Evolutionary conservation across 2,113 vertebrate species (phyloP), one percentile per base, ranked within the genome.

Genomic region (Chascanopsetta lugubris): DNA sequence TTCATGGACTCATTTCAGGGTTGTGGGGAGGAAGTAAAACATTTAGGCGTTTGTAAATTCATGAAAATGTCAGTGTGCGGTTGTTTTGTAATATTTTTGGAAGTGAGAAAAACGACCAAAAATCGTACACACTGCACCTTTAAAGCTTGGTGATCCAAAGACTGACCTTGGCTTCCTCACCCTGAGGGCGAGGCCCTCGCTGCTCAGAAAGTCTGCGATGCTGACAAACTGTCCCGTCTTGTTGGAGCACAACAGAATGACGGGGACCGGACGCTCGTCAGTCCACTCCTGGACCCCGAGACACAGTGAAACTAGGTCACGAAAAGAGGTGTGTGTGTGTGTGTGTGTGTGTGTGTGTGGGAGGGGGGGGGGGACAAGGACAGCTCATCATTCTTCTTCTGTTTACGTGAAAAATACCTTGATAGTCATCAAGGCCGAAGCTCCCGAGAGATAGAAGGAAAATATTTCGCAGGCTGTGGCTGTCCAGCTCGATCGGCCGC

Each of bases 381-480:
- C n/a, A n/a, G n/a, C n/a, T n/a, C n/a, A n/a, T n/a, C n/a, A n/a
- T n/a, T n/a, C n/a, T n/a, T n/a, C n/a, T n/a, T n/a, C n/a, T n/a
- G n/a, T n/a, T n/a, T n/a, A n/a, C n/a, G 48, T 57, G n/a, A 10
- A 13, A 42, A 42, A 76, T n/a, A 98, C 96, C 94, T 96, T 93
- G 63, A 95, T 61, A 15, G 92, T 85, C 45, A 98, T 78, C 40
- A 86, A 78, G 4, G 93, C 95, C 15, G 85, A 66, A 21, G 91
- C 89, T 65, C 94, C 94, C 0, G 80, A 92, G 25, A 99, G 85
- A 67, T 92, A 94, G 76, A 79, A 60, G 12, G 93, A 91, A 59
- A 97, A 87, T 49, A 83, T 86, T 40, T 99, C 95, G 70, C 94
- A 96, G 6, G 94, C 94, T 45, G 97, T 98, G 38, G 93, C 94